phyloP scores from a whole-genome alignment of 2,888 invertebrate genomes.

The Cremastobaeus sp. region DNA sequence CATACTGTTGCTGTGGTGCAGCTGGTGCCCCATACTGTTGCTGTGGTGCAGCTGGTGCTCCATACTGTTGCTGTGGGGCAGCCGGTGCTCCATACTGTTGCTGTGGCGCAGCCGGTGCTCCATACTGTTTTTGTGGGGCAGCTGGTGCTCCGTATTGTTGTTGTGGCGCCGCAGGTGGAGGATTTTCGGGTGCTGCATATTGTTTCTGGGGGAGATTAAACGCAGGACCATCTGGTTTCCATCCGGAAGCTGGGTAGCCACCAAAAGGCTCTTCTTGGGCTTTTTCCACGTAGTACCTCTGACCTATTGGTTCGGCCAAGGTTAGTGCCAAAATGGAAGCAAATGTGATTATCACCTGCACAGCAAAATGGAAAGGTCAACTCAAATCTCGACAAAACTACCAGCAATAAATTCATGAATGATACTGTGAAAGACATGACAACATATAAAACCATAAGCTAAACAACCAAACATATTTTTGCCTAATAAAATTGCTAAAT shows the following conservation, averaged over 20 bases:
- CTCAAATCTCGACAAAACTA: background rate
- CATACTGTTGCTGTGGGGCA: slow-evolving; percentile 63
- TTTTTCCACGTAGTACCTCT: slow-evolving; percentile 73
- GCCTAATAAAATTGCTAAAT: no score
- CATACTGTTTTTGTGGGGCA: slow-evolving; percentile 62
- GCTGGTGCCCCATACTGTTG: slow-evolving; percentile 47
- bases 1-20: slow-evolving; percentile 62
- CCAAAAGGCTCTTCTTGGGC: slow-evolving; percentile 69
- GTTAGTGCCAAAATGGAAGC: slow-evolving; percentile 75
- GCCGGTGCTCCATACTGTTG: slow-evolving; percentile 54
- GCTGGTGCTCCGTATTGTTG: slow-evolving; percentile 56
- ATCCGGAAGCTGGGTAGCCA: slow-evolving; percentile 77
- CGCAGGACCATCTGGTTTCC: slow-evolving; percentile 35
- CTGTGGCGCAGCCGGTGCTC: slow-evolving; percentile 58
- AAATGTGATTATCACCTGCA: slow-evolving; percentile 75
- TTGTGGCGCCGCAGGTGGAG: slow-evolving; percentile 51
- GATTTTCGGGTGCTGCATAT: slow-evolving; percentile 59
- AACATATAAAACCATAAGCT: no score
- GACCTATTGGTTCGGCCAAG: slow-evolving; percentile 78
- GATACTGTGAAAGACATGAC: no score
- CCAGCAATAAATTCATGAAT: background rate
- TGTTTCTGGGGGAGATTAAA: slow-evolving; percentile 56
- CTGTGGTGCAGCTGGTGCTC: slow-evolving; percentile 54
- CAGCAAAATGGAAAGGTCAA: background rate
- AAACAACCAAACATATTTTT: no score